These are phyloP conservation scores for Pseudopodoces humilis DNA, from an alignment of 2,113 vertebrate species.

Conservation along the genomic window DNA sequence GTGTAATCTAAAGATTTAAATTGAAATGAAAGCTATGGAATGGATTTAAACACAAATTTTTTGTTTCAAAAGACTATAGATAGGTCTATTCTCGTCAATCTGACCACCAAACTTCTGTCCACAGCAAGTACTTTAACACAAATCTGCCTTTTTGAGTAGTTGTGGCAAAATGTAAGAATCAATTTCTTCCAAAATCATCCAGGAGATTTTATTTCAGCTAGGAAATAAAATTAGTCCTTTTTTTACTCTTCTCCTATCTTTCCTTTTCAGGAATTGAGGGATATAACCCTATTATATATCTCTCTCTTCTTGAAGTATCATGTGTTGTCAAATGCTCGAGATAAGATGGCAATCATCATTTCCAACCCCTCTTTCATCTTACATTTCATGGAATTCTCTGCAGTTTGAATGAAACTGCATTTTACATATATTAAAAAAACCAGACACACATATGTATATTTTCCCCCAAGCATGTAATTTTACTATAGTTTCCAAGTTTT, in stretches of 20 bases:
- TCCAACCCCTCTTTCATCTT: background rate
- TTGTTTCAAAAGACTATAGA: background rate
- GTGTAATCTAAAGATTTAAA: background rate
- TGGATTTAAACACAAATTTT: background rate
- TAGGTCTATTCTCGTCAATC: accelerated
- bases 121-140: accelerated
- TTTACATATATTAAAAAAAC: background rate
- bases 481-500: background rate
- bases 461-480: background rate
- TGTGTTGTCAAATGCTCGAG: background rate
- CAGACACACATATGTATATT: too few relatives aligned
- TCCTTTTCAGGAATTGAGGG: background rate
- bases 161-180: background rate
- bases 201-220: background rate
- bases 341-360: background rate
- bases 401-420: background rate
- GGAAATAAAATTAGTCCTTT: background rate
- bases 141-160: background rate
- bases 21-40: background rate
- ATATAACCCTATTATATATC: background rate
- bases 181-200: background rate
- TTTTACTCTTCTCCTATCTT: background rate
- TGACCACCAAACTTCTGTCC: background rate
- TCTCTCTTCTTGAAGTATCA: background rate
- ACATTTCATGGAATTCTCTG: background rate